A percentile compares a stretch with the other conserved stretches of the same genome.
Evolutionary conservation across 2,797 vertebrate species (phyloP).

Genomic region (Toxotes lorentzi): DNA sequence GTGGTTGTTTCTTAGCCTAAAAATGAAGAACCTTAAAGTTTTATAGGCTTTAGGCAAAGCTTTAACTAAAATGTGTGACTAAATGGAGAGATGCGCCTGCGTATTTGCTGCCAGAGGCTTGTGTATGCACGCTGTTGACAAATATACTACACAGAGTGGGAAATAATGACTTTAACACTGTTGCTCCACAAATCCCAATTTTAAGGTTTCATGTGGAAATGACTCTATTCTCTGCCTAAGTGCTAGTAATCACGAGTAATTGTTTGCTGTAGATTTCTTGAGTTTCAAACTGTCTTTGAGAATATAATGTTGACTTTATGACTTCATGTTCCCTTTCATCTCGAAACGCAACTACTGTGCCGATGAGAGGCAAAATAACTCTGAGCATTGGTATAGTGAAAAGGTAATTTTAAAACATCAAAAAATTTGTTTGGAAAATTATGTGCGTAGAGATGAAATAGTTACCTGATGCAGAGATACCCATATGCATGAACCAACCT

Average conservation of each 20-base stretch:
- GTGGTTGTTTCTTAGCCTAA: slow-evolving; percentile 44
- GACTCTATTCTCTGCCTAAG: slow-evolving; percentile 54
- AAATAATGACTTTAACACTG: slow-evolving; percentile 64
- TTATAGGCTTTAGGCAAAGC: slow-evolving; percentile 63
- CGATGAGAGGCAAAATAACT: slow-evolving; percentile 43
- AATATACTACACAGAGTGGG: slow-evolving; percentile 33
- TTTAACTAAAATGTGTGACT: slow-evolving; percentile 77
- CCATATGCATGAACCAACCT: slow-evolving; percentile 44
- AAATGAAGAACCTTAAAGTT: slow-evolving; percentile 69
- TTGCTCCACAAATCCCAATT: slow-evolving; percentile 48
- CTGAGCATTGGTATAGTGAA: slow-evolving; percentile 16
- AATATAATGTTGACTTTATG: slow-evolving; percentile 49
- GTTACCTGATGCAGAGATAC: slow-evolving; percentile 19
- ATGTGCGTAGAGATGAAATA: slow-evolving; percentile 55
- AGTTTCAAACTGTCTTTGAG: slow-evolving; percentile 64
- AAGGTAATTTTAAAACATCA: slow-evolving; percentile 61
- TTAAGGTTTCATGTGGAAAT: slow-evolving; percentile 51
- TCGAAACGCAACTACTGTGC: slow-evolving; percentile 25
- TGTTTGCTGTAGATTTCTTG: slow-evolving; percentile 63
- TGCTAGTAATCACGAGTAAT: slow-evolving; percentile 65
- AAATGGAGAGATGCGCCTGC: slow-evolving; percentile 67
- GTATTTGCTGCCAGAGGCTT: slow-evolving; percentile 60
- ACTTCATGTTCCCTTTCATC: slow-evolving; percentile 68
- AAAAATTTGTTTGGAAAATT: slow-evolving; percentile 49
- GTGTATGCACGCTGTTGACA: slow-evolving; percentile 58